A percentile compares a stretch with the other conserved stretches of the same genome.
phyloP scores from a whole-genome alignment of 2,888 invertebrate genomes.

The Mesorhabditis spiculigera region DNA sequence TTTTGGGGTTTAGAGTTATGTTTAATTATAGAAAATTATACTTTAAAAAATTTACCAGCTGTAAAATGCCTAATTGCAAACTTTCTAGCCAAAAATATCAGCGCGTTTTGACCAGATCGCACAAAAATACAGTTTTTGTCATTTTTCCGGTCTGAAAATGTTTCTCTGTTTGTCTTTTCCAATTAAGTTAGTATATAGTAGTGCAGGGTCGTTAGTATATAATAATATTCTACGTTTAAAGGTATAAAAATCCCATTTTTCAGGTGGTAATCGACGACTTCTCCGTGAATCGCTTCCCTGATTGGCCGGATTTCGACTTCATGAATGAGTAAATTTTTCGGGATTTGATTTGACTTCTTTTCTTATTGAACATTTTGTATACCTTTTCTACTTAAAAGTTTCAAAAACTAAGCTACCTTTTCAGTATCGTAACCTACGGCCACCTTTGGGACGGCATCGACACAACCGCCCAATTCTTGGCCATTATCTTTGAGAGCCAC shows the following conservation, averaged over 20 bases:
- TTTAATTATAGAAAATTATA: too few species aligned
- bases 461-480: constrained; percentile 36
- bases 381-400: too few species aligned
- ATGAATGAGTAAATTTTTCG: constrained; percentile 48
- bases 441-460: constrained; percentile 49
- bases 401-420: constrained; percentile 15
- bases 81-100: not conserved
- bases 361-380: too few species aligned
- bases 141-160: too few species aligned
- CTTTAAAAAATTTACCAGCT: not conserved
- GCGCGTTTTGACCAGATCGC: too few species aligned
- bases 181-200: too few species aligned
- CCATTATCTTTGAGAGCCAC: constrained; percentile 52
- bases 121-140: too few species aligned
- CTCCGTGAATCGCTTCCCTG: constrained; percentile 46
- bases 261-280: constrained; percentile 50
- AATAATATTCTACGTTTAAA: too few species aligned
- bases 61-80: too few species aligned
- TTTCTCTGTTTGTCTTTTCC: too few species aligned
- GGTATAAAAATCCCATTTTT: not conserved
- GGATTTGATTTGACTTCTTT: not conserved
- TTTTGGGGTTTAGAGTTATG: not conserved
- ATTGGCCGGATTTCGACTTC: constrained; percentile 55
- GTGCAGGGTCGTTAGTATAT: too few species aligned
- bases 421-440: constrained; percentile 49